Percentiles rank a stretch among this genome's conserved stretches.
Evolutionary conservation across 2,113 vertebrate genomes (phyloP).

Genomic region (Addax nasomaculatus): DNA sequence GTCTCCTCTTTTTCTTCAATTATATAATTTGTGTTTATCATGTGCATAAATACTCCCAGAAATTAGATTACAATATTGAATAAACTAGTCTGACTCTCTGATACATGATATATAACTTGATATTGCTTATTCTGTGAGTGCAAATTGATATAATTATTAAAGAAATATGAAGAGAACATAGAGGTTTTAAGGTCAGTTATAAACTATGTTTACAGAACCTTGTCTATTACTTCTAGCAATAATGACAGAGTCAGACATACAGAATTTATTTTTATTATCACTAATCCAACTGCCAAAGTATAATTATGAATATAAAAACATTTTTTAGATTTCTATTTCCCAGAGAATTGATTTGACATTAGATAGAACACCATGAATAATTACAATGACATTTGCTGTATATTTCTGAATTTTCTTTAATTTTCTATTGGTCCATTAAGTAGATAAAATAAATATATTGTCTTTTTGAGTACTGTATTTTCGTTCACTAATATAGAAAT

Average conservation of each 20-base stretch:
- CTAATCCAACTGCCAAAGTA: background rate
- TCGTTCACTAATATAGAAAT: background rate
- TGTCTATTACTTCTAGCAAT: background rate
- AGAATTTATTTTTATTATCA: background rate
- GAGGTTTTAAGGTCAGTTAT: background rate
- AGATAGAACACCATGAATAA: background rate
- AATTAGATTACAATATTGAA: background rate
- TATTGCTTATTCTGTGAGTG: background rate
- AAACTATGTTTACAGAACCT: background rate
- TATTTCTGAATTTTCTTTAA: background rate
- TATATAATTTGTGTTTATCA: background rate
- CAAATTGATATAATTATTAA: background rate
- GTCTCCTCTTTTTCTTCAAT: background rate
- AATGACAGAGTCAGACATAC: background rate
- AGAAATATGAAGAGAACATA: background rate
- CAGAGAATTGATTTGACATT: background rate
- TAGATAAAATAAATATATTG: background rate
- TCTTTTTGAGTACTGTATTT: background rate
- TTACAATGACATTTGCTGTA: background rate
- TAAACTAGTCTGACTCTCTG: background rate
- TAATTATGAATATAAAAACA: background rate
- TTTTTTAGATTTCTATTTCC: background rate
- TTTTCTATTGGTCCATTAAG: background rate
- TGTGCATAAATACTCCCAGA: background rate
- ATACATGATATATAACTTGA: background rate